phyloP scores from a whole-genome alignment of 2,797 vertebrate genomes.

The Agapornis canus region DNA sequence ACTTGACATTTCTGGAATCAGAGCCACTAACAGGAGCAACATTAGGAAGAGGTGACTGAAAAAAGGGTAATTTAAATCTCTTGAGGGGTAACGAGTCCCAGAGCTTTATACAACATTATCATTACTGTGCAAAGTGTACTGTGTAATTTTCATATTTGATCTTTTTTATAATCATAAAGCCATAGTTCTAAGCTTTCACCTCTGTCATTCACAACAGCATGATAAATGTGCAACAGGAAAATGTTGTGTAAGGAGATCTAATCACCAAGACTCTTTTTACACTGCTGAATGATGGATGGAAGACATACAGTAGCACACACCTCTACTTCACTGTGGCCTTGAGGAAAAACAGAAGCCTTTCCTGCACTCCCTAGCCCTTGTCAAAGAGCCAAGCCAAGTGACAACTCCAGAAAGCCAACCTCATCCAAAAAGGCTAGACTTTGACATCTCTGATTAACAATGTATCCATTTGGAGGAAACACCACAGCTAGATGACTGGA shows the following conservation, averaged over 20 bases:
- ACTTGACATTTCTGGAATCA: neutral
- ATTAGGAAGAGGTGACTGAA: neutral
- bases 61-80: neutral
- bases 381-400: neutral
- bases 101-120: neutral
- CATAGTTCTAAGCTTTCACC: neutral
- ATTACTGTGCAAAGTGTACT: neutral
- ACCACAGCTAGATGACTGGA: constrained; percentile 11
- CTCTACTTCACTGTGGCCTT: neutral
- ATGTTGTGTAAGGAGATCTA: neutral
- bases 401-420: constrained; percentile 1
- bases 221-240: neutral
- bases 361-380: neutral
- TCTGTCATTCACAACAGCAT: neutral
- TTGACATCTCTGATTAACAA: constrained; percentile 42
- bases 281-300: neutral
- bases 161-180: neutral
- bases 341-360: neutral
- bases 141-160: neutral
- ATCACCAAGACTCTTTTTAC: neutral
- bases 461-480: neutral
- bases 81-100: neutral
- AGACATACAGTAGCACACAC: neutral
- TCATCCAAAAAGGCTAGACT: constrained; percentile 14
- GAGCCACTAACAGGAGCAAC: neutral